phyloP scores from a whole-genome alignment of 2,888 invertebrate species.

The Parthenolecanium corni region DNA sequence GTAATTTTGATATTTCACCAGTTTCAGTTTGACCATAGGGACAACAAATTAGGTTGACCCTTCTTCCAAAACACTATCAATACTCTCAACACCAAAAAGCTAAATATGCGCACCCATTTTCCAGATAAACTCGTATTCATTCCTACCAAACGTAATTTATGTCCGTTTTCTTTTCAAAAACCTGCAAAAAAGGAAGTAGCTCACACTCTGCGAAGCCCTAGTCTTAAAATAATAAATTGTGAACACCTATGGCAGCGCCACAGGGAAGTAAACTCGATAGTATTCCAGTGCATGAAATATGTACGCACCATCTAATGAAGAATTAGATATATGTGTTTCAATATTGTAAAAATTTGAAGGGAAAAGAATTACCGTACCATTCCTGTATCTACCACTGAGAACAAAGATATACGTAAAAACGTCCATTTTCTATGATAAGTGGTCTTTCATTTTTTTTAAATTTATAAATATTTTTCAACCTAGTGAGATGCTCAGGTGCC shows the following conservation, averaged over 20 bases:
- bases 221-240: constrained; percentile 20
- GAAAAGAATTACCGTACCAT: constrained; percentile 6
- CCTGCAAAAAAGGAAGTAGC: not conserved
- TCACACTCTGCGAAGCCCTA: constrained; percentile 12
- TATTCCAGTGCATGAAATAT: constrained; percentile 20
- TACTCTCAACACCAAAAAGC: too few species aligned
- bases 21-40: too few species aligned
- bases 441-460: constrained; percentile 10
- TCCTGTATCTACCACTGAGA: constrained; percentile 21
- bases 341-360: constrained; percentile 14
- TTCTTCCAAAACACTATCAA: too few species aligned
- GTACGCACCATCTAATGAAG: constrained; percentile 26
- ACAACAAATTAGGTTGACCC: too few species aligned
- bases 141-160: too few species aligned
- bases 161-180: not conserved
- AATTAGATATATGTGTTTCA: constrained; percentile 18
- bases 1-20: too few species aligned
- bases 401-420: constrained; percentile 19
- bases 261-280: constrained; percentile 19
- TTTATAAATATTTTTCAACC: not conserved
- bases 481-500: too few species aligned
- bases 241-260: constrained; percentile 24
- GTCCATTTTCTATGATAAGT: constrained; percentile 16
- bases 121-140: too few species aligned
- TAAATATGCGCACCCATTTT: too few species aligned